Base-by-base conservation (phyloP, 2,888 invertebrate genomes). In the Strigamia transsilvanica region DNA sequence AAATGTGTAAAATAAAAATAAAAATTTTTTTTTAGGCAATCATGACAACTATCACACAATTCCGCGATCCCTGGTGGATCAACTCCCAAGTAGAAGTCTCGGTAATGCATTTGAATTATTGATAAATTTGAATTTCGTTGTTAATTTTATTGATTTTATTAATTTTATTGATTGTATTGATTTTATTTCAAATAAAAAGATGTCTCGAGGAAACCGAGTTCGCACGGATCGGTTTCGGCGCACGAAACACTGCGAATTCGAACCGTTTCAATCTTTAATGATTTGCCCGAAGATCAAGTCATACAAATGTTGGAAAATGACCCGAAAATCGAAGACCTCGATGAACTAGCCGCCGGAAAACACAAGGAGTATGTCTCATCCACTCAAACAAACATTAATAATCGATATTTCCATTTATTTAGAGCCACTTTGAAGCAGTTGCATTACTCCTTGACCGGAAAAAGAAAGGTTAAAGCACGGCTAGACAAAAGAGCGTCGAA, bases 371-470 rank as follows among this genome's bases (percentile, higher is more conserved):
- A 51, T 23, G 21, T 1, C 3, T 3, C 3, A 27, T 27, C 27
- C 3, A 27, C 3, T 27, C 1, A 27, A 27, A n/a, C 1, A 15
- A 46, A 15, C 13, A 46, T 15, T 46, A 4, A 46, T 12, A 15
- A 46, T 46, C 15, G 4, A 46, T 46, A 15, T 56, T 56, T 46
- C 5, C 34, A 66, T 12, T 32, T 27, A 83, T 78, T 42, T 85
- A 92, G 92, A 85, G 92, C 92, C 84, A 92, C 92, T 0, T 87
- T 94, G 56, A 89, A 92, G 77, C 92, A 92, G 83, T 90, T 94
- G 86, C 92, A 93, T 0, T 92, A 93, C 86, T 91, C 92, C 73
- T 87, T 94, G 82, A 91, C 92, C 0, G 90, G 93, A 85, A 94
- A 93, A 87, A 89, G 93, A 84, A 89, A 90, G 78, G 91, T 94